phyloP scores from a whole-genome alignment of 2,797 vertebrate species.

The Scomberomorus guttatus region DNA sequence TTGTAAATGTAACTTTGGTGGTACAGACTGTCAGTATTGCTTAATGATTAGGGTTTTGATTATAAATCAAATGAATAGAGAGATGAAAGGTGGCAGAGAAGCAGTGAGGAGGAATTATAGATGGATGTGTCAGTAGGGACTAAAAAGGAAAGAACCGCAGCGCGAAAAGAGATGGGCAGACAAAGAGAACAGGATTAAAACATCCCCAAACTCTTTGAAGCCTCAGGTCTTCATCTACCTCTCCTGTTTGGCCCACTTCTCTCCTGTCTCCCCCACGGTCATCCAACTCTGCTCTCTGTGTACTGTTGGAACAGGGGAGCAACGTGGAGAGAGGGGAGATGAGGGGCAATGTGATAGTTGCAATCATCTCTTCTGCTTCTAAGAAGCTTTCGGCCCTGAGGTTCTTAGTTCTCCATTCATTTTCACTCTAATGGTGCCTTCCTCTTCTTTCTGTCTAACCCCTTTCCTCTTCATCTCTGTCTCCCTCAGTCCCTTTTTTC shows the following conservation, averaged over 20 bases:
- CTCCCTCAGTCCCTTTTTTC: slow-evolving; percentile 53
- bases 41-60: slow-evolving; percentile 43
- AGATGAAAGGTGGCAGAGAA: slow-evolving; percentile 46
- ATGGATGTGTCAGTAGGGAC: slow-evolving; percentile 34
- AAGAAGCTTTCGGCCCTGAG: slow-evolving; percentile 69
- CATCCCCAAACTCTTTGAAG: slow-evolving; percentile 60
- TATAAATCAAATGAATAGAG: slow-evolving; percentile 42
- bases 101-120: slow-evolving; percentile 31
- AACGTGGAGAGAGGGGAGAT: slow-evolving; percentile 38
- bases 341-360: slow-evolving; percentile 58
- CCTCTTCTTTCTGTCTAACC: slow-evolving; percentile 48
- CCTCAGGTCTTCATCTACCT: slow-evolving; percentile 63
- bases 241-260: slow-evolving; percentile 65
- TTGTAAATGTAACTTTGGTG: neutral
- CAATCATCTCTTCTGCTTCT: slow-evolving; percentile 72
- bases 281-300: slow-evolving; percentile 53
- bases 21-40: neutral
- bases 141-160: slow-evolving; percentile 27
- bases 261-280: slow-evolving; percentile 48
- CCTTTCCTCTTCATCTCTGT: slow-evolving; percentile 64
- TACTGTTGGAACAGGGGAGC: slow-evolving; percentile 56
- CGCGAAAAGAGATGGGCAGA: slow-evolving; percentile 41
- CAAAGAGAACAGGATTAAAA: slow-evolving; percentile 64
- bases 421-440: slow-evolving; percentile 73
- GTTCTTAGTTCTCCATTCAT: slow-evolving; percentile 73